Base-by-base conservation (phyloP, 2,113 vertebrate species). In the Tachycineta bicolor region DNA sequence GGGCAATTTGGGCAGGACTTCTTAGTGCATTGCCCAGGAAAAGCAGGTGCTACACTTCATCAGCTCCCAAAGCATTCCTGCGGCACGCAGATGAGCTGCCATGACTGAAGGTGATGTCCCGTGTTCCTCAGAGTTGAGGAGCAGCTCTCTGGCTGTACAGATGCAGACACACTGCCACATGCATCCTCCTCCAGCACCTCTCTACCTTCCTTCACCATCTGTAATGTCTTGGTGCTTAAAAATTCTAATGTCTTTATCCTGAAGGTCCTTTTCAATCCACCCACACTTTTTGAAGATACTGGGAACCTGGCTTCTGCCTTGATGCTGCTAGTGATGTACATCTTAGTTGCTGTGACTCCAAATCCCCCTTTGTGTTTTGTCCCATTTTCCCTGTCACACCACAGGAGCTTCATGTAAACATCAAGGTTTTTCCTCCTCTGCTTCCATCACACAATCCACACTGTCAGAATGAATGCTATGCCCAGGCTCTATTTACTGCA, bases 381-480 rank as follows among this genome's bases (percentile, higher is more conserved):
- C 46, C 81, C 33, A 22, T 85, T 95, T 92, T 83, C 49, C n/a
- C 70, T 70, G 53, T 80, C 46, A 58, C 55, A 43, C 37, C n/a
- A 22, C 70, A 46, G 81, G 67, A 84, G 25, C 31, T 90, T 82
- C 89, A 73, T 65, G 65, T 82, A 76, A 96, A 83, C 25, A 69
- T 26, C 37, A 39, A 5, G 2, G 0, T 64, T 79, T 49, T 21
- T 79, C 46, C 41, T 76, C 25, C 37, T 73, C 81, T 76, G 84
- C 87, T 93, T 80, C 76, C 69, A 59, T 41, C 64, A 28, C 20
- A 64, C 59, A 73, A 83, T 67, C 91, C 50, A 85, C 63, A 62
- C 46, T 0, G 1, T 70, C 33, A 83, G 71, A 73, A 69, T 16
- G 55, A 73, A 47, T 62, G 49, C 81, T 65, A 29, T 6, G 49